Evolutionary conservation across 2,888 invertebrate genomes (phyloP), one percentile per base, ranked within the genome.

Genomic region (Lycocerus yunnanus): DNA sequence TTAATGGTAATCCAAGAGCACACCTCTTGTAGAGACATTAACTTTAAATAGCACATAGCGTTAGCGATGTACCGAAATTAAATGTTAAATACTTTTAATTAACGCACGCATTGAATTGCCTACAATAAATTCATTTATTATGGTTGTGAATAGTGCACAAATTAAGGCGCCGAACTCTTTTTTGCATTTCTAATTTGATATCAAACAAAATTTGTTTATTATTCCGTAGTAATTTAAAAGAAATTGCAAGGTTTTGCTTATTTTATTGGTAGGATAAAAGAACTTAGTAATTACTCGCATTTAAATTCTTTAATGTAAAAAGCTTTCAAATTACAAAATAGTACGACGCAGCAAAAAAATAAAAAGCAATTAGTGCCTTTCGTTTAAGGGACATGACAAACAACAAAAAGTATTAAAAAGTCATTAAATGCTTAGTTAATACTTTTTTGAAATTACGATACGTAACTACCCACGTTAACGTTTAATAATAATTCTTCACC

Each of bases 1-100:
- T 82, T 82, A 82, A 82, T 79, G 80, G 81, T 71, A 65, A 71
- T 70, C 58, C 71, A 76, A 73, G 71, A 73, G 75, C 67, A 60
- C 73, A 71, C 71, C 73, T 70, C 68, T 68, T 68, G 69, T 71
- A 69, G 69, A 69, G 61, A 63, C 66, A 58, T 73, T 73, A 73
- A 76, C 76, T 73, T 76, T 73, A 73, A 73, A 71, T 68, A 58
- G 58, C 66, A 66, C 69, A 66, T 67, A 65, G 69, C 61, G 63
- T 73, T 69, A 73, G 68, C 71, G 71, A 71, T 73, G 68, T 75
- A 43, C n/a, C 71, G 68, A 76, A 69, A 69, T 71, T 63, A 63
- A 70, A 73, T 71, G 73, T 68, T 70, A 60, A 73, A 71, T 76
- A 76, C 73, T 76, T 68, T 71, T 66, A 63, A 73, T 69, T 70